Base-by-base conservation (phyloP, 2,888 invertebrate genomes). In the Dasypogon diadema region DNA sequence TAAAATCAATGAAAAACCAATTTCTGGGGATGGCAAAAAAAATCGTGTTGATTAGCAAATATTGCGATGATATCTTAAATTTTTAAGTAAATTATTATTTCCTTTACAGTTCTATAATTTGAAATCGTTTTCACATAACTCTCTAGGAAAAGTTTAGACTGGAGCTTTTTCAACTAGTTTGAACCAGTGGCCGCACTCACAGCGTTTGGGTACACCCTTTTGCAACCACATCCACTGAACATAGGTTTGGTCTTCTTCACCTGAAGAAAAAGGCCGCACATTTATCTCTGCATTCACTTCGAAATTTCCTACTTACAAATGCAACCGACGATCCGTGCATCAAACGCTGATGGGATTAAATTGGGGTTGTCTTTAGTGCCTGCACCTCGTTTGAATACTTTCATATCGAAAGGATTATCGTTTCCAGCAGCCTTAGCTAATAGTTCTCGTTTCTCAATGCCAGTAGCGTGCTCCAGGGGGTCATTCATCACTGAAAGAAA, bases 141-240 rank as follows among this genome's bases (percentile, higher is more conserved):
- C 12, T 42, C 63, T 58, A 46, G 26, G 16, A 42, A 30, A 74
- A 74, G 77, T 86, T 92, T 92, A 92, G 83, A 92, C 83, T 80
- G 92, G 90, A 79, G 90, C 88, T 87, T 92, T 93, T 86, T 93
- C 92, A 77, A 92, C 91, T 81, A 98, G 89, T 88, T 96, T 95
- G 89, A 97, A 98, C 96, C 96, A 98, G 85, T 97, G 92, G 75
- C 99, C 99, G 86, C 99, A 99, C 84, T 94, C 95, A 84, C 98
- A 99, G 81, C 98, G 92, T 84, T 93, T 94, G 77, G 96, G 92
- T 81, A 92, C 91, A 46, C 94, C 98, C 88, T 92, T 90, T 85
- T 97, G 93, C 82, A 99, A 87, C 94, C 97, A 96, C 92, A 98
- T 96, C 96, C 97, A 99, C 84, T 92, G 94, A 80, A 99, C 91